phyloP scores from a whole-genome alignment of 2,888 invertebrate species.

The Archips crataeganus region DNA sequence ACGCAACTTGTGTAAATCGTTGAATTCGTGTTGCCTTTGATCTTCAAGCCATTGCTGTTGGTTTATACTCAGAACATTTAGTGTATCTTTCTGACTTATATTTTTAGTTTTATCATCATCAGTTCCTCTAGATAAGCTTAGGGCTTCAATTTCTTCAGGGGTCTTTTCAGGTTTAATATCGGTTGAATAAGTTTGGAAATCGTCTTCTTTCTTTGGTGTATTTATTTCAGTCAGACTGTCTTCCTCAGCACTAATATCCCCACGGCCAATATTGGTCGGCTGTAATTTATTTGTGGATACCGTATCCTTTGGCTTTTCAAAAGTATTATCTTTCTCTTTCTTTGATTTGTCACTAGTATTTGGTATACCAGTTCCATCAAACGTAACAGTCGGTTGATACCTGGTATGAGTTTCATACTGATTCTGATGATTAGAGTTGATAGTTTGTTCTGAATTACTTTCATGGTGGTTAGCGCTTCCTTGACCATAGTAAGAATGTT shows the following conservation, averaged over 20 bases:
- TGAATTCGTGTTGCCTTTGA: slow-evolving; percentile 40
- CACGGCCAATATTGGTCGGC: slow-evolving; percentile 55
- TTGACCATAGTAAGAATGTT: slow-evolving; percentile 17
- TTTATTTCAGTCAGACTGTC: slow-evolving; percentile 25
- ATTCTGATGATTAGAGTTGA: slow-evolving; percentile 19
- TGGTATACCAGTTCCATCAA: neutral
- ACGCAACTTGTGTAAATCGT: slow-evolving; percentile 11
- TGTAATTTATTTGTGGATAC: slow-evolving; percentile 17
- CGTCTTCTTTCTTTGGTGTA: slow-evolving; percentile 36
- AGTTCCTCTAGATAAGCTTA: slow-evolving; percentile 49
- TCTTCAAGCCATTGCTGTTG: slow-evolving; percentile 43
- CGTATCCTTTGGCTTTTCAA: slow-evolving; percentile 22
- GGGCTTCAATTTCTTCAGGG: slow-evolving; percentile 53
- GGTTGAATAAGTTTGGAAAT: slow-evolving; percentile 30
- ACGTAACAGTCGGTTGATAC: slow-evolving; percentile 1
- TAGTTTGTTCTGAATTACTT: slow-evolving; percentile 14
- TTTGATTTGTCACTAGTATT: slow-evolving; percentile 20
- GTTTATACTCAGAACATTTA: slow-evolving; percentile 34
- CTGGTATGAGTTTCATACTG: slow-evolving; percentile 26
- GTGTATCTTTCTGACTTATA: slow-evolving; percentile 3
- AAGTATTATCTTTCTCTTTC: slow-evolving; percentile 1
- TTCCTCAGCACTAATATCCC: slow-evolving; percentile 62
- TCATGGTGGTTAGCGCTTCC: slow-evolving; percentile 24
- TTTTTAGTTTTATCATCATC: slow-evolving; percentile 32
- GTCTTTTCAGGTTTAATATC: slow-evolving; percentile 47